Evolutionary conservation across 53 echinoderm and acorn worm genomes (phyloP).

Genomic region (Apostichopus leukothele): DNA sequence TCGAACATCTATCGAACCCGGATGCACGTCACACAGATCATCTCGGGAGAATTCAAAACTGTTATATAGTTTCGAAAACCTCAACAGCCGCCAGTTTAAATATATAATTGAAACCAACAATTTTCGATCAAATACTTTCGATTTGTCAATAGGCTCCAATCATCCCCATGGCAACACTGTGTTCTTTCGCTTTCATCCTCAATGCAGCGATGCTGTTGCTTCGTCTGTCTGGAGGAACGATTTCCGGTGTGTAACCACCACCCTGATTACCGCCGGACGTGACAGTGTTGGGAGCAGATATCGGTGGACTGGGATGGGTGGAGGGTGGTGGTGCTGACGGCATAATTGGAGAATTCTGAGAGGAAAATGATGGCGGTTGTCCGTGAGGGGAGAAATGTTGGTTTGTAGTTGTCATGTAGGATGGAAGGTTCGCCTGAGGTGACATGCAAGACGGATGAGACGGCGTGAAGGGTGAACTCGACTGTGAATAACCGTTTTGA

Average conservation of each 20-base stretch:
- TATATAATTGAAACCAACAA: no score
- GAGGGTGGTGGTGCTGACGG: conserved; percentile 42
- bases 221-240: conserved; percentile 76
- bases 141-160: conserved; percentile 84
- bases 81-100: no score
- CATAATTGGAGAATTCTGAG: conserved; percentile 57
- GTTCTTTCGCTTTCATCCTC: conserved; percentile 96
- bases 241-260: conserved; percentile 39
- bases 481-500: conserved; percentile 52
- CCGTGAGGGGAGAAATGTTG: conserved; percentile 67
- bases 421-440: conserved; percentile 72
- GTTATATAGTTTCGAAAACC: no score
- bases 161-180: conserved; percentile 88
- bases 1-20: no score
- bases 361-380: conserved; percentile 63
- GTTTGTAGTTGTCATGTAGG: conserved; percentile 87
- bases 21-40: no score
- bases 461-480: conserved; percentile 37
- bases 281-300: conserved; percentile 57
- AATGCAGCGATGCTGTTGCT: conserved; percentile 90
- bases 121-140: neutral
- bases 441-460: conserved; percentile 82
- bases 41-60: no score
- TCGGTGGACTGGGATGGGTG: conserved; percentile 50
- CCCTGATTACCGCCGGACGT: conserved; percentile 53